Evolutionary conservation across 2,113 vertebrate species (phyloP).

Genomic region (Gulo gulo): DNA sequence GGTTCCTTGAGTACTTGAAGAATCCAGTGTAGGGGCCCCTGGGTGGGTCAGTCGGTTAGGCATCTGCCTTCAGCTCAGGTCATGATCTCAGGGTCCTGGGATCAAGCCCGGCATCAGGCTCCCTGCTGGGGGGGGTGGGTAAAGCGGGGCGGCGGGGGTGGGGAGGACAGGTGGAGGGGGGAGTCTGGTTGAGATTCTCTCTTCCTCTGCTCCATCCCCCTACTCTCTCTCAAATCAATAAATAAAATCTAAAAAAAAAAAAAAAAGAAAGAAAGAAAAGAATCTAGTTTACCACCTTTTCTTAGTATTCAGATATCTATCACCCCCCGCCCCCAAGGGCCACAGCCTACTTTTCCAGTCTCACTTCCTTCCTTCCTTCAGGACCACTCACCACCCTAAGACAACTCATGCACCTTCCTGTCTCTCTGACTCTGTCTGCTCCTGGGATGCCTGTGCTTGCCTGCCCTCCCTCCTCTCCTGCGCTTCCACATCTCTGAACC

Average conservation of each 20-base stretch:
- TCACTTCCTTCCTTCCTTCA: background rate
- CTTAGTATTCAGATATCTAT: background rate
- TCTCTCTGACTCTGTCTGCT: background rate
- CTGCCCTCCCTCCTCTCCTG: background rate
- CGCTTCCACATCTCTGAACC: background rate
- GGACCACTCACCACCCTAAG: background rate
- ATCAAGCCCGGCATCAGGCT: background rate
- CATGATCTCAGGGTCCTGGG: background rate
- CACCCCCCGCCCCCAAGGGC: too few relatives aligned
- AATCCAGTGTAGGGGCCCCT: background rate
- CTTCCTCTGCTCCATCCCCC: background rate
- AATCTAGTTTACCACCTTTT: background rate
- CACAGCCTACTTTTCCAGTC: background rate
- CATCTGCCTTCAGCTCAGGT: background rate
- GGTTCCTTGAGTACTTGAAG: background rate
- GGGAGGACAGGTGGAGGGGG: too few relatives aligned
- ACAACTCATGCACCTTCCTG: rapidly evolving
- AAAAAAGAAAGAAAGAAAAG: background rate
- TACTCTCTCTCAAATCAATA: background rate
- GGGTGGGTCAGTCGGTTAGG: background rate
- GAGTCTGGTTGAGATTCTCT: background rate
- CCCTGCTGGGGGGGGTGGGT: too few relatives aligned
- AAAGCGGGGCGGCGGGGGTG: too few relatives aligned
- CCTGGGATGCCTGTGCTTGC: background rate
- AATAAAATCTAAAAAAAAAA: background rate